Conservation (phyloP, 2,113 vertebrate species). For the Centrocercus urophasianus region DNA sequence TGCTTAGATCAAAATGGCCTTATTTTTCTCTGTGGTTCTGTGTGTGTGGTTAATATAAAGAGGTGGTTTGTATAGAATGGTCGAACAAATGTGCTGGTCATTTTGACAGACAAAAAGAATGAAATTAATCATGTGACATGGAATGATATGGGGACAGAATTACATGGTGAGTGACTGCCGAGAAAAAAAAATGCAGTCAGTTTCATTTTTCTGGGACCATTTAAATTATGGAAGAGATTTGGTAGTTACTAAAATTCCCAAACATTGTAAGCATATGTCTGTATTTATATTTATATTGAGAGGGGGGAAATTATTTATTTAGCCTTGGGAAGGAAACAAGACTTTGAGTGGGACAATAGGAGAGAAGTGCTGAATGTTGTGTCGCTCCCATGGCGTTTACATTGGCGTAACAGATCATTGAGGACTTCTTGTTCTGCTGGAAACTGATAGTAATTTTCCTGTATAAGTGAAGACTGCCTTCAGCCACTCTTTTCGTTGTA, state of each 20-base stretch:
- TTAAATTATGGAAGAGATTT: not conserved
- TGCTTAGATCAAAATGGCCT: not conserved
- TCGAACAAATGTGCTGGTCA: not conserved
- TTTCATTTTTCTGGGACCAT: not conserved
- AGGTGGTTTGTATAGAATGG: not conserved
- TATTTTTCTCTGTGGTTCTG: not conserved
- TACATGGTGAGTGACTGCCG: not conserved
- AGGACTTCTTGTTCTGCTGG: not conserved
- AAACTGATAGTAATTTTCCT: not conserved
- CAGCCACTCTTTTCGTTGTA: not conserved
- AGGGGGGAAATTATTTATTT: not conserved
- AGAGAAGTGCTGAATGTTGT: not conserved
- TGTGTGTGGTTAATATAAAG: not conserved
- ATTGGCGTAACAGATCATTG: not conserved
- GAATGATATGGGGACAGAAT: not conserved
- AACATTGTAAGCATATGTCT: not conserved
- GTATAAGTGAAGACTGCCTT: not conserved
- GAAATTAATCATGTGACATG: not conserved
- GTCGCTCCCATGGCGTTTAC: not conserved
- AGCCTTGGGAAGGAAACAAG: not conserved
- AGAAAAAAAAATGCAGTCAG: not conserved
- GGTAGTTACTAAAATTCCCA: not conserved
- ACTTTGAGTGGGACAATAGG: not conserved
- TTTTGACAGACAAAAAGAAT: not conserved
- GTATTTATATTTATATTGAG: not conserved